A percentile compares a stretch with the other conserved stretches of the same genome.
Evolutionary conservation across 2,113 vertebrate genomes (phyloP).

Genomic region (Rhipidura dahli): DNA sequence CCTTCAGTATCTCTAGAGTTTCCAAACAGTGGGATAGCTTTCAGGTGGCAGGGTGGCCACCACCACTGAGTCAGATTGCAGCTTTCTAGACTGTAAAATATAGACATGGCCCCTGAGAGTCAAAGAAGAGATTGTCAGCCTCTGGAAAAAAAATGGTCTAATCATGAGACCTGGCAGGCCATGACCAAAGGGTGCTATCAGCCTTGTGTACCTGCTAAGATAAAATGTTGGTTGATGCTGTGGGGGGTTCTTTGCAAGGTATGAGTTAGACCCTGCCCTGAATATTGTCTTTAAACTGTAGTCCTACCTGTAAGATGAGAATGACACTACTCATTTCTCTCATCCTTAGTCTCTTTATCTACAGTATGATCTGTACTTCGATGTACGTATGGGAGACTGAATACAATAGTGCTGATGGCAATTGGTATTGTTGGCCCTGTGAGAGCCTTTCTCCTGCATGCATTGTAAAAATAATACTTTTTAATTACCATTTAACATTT

Average conservation of each 20-base stretch:
- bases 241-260: accelerated
- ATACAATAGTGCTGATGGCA: not conserved
- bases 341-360: not conserved
- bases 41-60: not conserved
- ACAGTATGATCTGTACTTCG: not conserved
- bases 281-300: not conserved
- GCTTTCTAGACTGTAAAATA: not conserved
- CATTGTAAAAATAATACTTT: not conserved
- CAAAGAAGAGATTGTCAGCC: not conserved
- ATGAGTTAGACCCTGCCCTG: not conserved
- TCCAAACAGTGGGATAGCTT: not conserved
- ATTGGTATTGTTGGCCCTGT: not conserved
- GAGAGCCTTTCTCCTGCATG: not conserved
- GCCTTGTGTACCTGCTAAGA: accelerated
- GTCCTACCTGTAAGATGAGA: not conserved
- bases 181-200: not conserved
- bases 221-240: accelerated
- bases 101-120: not conserved
- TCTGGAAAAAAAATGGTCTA: not conserved
- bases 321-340: not conserved
- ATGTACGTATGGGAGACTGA: accelerated
- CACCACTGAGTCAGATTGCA: not conserved
- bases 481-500: not conserved
- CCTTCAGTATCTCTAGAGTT: not conserved
- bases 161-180: not conserved